Base-by-base conservation (phyloP, 2,888 invertebrate genomes). In the Phlogophora meticulosa region DNA sequence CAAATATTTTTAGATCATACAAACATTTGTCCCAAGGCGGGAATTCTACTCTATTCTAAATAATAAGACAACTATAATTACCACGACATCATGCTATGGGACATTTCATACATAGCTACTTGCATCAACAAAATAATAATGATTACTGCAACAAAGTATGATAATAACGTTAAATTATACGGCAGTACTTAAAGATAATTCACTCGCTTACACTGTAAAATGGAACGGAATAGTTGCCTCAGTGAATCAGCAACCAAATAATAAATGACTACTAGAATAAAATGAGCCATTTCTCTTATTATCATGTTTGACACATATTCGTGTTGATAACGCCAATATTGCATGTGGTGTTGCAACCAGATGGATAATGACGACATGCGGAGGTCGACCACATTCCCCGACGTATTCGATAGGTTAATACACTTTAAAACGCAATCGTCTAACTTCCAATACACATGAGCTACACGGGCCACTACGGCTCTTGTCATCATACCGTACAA, bases 221-320 rank as follows among this genome's bases (percentile, higher is more conserved):
- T 56, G 17, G 40, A 56, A 45, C 51, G 20, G 43, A 24, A 34
- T 45, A n/a, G 22, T 32, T 34, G 28, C 3, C 17, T 36, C 4
- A 2, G 48, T 43, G 43, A 67, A 43, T 32, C 42, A 55, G n/a
- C 49, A 66, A 53, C n/a, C 22, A 36, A 38, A 49, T 40, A 28
- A 28, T 17, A 59, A 49, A 20, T 49, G 20, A 15, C 36, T 17
- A 22, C 3, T 28, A 15, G n/a, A 53, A 48, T 42, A 48, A 32
- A 56, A 32, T 60, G 17, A 43, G 22, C 53, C 42, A 66, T 75
- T 78, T 66, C 79, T 43, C 42, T 28, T 11, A 59, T 43, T 73
- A 73, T 77, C 73, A n/a, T 20, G 15, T 62, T 63, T 77, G 79
- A 74, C 75, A 78, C 45, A 76, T 61, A 66, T 75, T 66, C 24